These are phyloP conservation scores for Tillus elongatus DNA, from an alignment of 2,888 invertebrate species.

Conservation along the genomic window DNA sequence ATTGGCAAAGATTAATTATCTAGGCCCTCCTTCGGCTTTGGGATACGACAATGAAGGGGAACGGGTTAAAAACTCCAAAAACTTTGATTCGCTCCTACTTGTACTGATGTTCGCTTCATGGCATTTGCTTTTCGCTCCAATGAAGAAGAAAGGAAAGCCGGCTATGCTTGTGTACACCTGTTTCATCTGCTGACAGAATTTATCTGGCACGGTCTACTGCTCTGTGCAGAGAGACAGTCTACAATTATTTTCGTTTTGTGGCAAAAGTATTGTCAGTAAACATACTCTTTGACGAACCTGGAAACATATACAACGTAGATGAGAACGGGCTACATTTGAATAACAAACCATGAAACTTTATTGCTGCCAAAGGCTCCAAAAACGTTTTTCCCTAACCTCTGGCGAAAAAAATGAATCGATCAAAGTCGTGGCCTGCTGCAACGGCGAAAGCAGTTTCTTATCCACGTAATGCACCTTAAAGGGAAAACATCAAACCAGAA, in stretches of 20 bases:
- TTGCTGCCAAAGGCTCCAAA: constrained; percentile 23
- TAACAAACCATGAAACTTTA: constrained; percentile 30
- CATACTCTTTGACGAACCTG: constrained; percentile 17
- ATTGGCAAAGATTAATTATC: constrained; percentile 1
- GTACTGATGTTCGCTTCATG: constrained; percentile 3
- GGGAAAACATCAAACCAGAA: constrained; percentile 18
- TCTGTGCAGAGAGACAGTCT: too few species aligned
- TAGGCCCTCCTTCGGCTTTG: constrained; percentile 3
- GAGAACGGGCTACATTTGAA: constrained; percentile 35
- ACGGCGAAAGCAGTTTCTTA: constrained; percentile 28
- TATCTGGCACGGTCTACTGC: constrained; percentile 7
- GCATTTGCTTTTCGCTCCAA: constrained; percentile 4
- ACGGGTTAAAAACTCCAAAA: neutral
- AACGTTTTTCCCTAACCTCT: too few species aligned
- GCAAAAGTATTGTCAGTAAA: too few species aligned
- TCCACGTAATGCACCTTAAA: constrained; percentile 17
- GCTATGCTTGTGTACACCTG: constrained; percentile 12
- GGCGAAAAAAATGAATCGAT: constrained; percentile 31
- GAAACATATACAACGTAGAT: constrained; percentile 9
- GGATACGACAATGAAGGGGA: constrained; percentile 3
- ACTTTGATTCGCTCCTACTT: constrained; percentile 1
- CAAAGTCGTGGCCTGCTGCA: constrained; percentile 31
- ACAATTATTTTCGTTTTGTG: too few species aligned
- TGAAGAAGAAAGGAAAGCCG: constrained; percentile 11
- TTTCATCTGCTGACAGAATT: constrained; percentile 16